A percentile compares a stretch with the other conserved stretches of the same genome.
Evolutionary conservation across 2,888 invertebrate species (phyloP).

Genomic region (Esperia sulphurella): DNA sequence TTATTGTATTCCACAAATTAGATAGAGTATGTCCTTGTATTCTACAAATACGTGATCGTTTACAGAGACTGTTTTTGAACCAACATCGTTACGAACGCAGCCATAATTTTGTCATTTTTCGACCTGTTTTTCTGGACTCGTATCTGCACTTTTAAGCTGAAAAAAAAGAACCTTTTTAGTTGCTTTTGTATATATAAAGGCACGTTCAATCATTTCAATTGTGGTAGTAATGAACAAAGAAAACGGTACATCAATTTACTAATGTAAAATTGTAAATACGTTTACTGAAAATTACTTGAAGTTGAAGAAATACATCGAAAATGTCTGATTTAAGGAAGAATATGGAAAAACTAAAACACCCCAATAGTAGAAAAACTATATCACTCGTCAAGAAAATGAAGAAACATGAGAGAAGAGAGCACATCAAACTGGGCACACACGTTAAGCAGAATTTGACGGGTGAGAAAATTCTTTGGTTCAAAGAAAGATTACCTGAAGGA

Average conservation of each 20-base stretch:
- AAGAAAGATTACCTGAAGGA: constrained; percentile 80
- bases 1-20: too few relatives aligned
- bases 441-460: constrained; percentile 86
- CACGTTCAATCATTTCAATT: neutral
- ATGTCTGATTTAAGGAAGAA: constrained; percentile 64
- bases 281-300: constrained; percentile 3
- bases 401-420: constrained; percentile 80
- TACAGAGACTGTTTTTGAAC: too few relatives aligned
- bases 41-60: too few relatives aligned
- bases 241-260: constrained; percentile 2
- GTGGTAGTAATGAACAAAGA: neutral
- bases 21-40: too few relatives aligned
- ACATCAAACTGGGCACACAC: constrained; percentile 81
- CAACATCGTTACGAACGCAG: neutral
- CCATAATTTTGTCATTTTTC: neutral
- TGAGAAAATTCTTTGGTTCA: constrained; percentile 90
- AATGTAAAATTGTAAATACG: constrained; percentile 8
- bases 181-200: neutral
- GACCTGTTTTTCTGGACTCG: too few relatives aligned
- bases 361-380: constrained; percentile 90
- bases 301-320: constrained; percentile 7
- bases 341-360: constrained; percentile 84
- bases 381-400: constrained; percentile 85
- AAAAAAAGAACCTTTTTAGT: neutral
- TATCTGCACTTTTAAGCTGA: neutral